Evolutionary conservation across 2,888 invertebrate species (phyloP), one percentile per base, ranked within the genome.

Genomic region (Luffia ferchaultella): DNA sequence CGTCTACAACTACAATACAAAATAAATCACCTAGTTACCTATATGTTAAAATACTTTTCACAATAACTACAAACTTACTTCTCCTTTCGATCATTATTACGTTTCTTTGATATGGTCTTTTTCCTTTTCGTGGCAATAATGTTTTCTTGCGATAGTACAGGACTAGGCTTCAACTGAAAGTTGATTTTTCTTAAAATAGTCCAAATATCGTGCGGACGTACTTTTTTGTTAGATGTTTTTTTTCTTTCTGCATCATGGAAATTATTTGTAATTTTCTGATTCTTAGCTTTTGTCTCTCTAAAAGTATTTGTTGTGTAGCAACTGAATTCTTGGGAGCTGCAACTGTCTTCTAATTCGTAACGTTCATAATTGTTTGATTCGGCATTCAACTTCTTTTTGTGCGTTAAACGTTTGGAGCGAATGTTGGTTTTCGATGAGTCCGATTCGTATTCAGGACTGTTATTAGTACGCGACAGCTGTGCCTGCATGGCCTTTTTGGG

Each of bases 151-250:
- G 80, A 79, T 53, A 68, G 57, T 0, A 71, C 70, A 16, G 77
- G 77, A 16, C 76, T 73, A 3, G 72, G 65, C 42, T 57, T 62
- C 56, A 76, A 76, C 52, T 73, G 76, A 55, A 76, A 74, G 50
- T 80, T 76, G 20, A 80, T 70, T 59, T 74, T 73, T 55, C 71
- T 68, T 12, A 82, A 63, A 18, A 76, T 61, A n/a, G 73, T 56
- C 82, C 82, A 82, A 18, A 79, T 71, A 53, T 78, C 72, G 50
- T 72, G 67, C 15, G 67, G 59, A 43, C 59, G 62, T 1, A 61
- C 47, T 46, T 66, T 52, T 7, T 62, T 61, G n/a, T 61, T 62
- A 40, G 52, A 56, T 30, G 45, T 5, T 15, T 42, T 46, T 55
- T 30, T 30, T 12, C 12, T 30, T 30, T 62, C 62, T 42, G 54